Percentiles rank a stretch among this genome's conserved stretches.
Evolutionary conservation across 2,113 vertebrate species (phyloP).

Genomic region (Rissa tridactyla): DNA sequence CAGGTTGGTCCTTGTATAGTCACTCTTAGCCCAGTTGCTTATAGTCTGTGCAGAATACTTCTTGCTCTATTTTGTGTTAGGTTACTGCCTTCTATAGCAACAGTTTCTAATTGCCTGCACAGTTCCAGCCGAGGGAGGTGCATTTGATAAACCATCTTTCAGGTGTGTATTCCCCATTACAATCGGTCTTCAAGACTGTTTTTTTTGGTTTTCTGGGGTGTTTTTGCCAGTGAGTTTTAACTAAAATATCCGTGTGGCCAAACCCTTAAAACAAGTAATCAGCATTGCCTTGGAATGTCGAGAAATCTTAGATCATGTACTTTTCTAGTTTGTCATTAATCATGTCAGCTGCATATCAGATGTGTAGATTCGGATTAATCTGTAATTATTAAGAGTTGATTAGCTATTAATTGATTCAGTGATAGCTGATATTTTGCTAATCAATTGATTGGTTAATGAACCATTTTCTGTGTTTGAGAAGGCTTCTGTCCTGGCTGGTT

Average conservation of each 20-base stretch:
- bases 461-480: neutral
- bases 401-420: neutral
- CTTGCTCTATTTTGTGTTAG: accelerated
- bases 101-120: neutral
- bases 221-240: neutral
- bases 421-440: neutral
- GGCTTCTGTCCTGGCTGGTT: neutral
- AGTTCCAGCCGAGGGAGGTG: neutral
- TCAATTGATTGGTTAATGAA: neutral
- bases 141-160: neutral
- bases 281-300: neutral
- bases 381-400: neutral
- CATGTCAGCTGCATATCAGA: neutral
- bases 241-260: neutral
- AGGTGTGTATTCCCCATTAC: neutral
- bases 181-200: accelerated
- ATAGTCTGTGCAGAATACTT: neutral
- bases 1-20: accelerated
- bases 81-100: neutral
- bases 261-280: neutral
- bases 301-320: neutral
- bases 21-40: neutral
- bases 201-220: neutral
- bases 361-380: neutral
- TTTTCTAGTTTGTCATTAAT: neutral